Percentiles rank a stretch among this genome's conserved stretches.
Evolutionary conservation across 1,140 invertebrate species (phyloP).

Genomic region (Holotrichia oblita): DNA sequence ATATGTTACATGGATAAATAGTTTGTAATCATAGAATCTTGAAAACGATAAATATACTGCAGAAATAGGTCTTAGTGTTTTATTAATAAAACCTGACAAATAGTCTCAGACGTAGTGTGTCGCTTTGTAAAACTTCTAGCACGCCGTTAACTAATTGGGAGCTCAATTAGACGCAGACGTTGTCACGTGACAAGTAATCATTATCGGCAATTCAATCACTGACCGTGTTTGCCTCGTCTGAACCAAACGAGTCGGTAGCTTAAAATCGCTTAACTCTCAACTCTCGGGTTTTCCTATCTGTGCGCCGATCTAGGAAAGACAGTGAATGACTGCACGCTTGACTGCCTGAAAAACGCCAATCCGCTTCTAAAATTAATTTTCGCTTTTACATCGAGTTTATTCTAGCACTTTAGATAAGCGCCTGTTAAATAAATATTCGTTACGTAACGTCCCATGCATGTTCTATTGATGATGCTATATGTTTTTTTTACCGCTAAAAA

Average conservation of each 20-base stretch:
- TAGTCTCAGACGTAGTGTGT: neutral
- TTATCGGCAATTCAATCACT: slow-evolving; percentile 20
- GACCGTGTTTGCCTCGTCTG: neutral
- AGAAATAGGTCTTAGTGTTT: neutral
- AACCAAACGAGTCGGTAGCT: slow-evolving; percentile 6
- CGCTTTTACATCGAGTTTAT: neutral
- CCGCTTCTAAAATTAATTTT: neutral
- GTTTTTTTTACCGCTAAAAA: too few relatives aligned
- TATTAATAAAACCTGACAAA: slow-evolving; percentile 14
- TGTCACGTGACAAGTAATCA: slow-evolving; percentile 16
- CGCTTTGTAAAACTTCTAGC: neutral
- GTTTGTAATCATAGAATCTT: neutral
- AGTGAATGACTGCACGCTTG: neutral
- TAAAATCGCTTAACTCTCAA: slow-evolving; percentile 16
- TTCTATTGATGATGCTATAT: too few relatives aligned
- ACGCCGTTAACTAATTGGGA: slow-evolving; percentile 19
- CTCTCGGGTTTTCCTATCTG: slow-evolving; percentile 1
- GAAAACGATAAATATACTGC: neutral
- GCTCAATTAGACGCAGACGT: slow-evolving; percentile 15
- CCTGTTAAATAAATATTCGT: too few relatives aligned
- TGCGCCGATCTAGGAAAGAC: neutral
- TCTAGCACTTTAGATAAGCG: too few relatives aligned
- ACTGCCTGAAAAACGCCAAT: neutral
- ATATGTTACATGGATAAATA: too few relatives aligned
- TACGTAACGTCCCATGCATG: too few relatives aligned